phyloP scores from a whole-genome alignment of 2,113 vertebrate species.

The Corynorhinus townsendii region DNA sequence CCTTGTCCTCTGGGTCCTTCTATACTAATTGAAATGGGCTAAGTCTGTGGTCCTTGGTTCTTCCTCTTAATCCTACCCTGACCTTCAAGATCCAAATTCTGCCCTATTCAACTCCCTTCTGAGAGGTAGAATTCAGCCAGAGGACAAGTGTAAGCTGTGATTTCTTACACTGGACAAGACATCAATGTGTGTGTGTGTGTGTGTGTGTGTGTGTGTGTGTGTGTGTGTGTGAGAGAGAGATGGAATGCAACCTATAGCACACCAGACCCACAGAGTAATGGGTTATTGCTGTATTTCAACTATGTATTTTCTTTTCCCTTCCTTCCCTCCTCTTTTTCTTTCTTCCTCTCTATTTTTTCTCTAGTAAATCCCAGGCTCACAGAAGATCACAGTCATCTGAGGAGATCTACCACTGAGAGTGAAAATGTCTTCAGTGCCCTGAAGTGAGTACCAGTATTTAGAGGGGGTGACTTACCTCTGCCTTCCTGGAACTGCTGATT shows the following conservation, averaged over 20 bases:
- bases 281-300: background rate
- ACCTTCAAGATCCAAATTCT: background rate
- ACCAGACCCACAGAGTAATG: background rate
- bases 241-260: background rate
- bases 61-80: background rate
- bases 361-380: background rate
- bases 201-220: background rate
- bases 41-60: background rate
- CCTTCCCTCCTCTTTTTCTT: fast-evolving
- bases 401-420: background rate
- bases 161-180: background rate
- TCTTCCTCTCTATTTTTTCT: background rate
- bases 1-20: background rate
- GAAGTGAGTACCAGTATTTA: background rate
- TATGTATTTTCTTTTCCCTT: background rate
- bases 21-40: background rate
- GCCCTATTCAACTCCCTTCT: background rate
- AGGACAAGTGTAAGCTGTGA: no score
- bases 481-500: constrained; percentile 16
- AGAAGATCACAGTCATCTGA: background rate
- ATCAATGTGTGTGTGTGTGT: background rate
- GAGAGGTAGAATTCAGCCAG: background rate
- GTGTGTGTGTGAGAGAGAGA: no score
- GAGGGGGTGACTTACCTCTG: background rate
- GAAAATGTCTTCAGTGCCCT: background rate